Conservation (phyloP, 2,888 invertebrate genomes). For the Cephus pulcher region DNA sequence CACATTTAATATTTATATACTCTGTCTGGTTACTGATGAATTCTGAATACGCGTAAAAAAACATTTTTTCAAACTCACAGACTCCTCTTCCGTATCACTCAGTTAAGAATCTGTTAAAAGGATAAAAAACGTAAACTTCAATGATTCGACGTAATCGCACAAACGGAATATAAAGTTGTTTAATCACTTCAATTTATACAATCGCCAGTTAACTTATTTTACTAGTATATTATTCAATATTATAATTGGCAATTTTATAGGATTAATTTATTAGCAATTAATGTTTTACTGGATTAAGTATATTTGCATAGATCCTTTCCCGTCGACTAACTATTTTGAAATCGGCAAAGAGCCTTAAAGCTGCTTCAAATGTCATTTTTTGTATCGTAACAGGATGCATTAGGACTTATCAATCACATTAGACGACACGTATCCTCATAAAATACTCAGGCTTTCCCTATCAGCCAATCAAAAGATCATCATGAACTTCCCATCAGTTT, state of each 20-base stretch:
- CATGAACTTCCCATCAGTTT: neutral
- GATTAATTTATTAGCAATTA: neutral
- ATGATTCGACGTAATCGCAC: neutral
- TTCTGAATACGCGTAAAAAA: too few relatives aligned
- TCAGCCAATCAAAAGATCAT: neutral
- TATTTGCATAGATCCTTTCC: neutral
- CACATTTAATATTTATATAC: neutral
- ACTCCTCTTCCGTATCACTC: neutral
- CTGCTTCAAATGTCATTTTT: neutral
- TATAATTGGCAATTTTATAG: neutral
- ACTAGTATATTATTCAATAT: neutral
- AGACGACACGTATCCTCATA: too few relatives aligned
- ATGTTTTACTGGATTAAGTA: neutral
- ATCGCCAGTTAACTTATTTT: neutral
- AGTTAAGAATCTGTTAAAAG: too few relatives aligned
- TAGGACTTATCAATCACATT: neutral
- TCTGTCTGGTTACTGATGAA: neutral
- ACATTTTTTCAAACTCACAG: too few relatives aligned
- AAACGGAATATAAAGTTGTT: neutral
- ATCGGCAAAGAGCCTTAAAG: neutral
- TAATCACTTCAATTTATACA: neutral
- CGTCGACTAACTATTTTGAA: neutral
- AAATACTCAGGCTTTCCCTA: neutral
- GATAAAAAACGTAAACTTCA: neutral
- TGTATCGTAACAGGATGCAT: neutral